phyloP scores from a whole-genome alignment of 2,888 invertebrate genomes.

The Antheraea assamensis region DNA sequence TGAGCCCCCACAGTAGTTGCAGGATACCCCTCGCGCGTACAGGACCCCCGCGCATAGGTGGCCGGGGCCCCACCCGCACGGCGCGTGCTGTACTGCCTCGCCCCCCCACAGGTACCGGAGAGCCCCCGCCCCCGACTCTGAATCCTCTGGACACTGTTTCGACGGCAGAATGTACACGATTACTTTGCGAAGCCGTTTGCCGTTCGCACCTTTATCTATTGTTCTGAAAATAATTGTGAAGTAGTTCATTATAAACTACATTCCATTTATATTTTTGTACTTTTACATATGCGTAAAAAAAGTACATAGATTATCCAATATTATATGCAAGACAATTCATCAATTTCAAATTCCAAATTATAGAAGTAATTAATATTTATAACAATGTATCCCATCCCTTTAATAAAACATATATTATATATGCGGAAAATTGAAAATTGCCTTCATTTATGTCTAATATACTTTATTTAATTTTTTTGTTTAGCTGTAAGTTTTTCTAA shows the following conservation, averaged over 20 bases:
- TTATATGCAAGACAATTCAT: no score
- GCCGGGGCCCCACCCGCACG: constrained; percentile 31
- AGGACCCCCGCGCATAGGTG: constrained; percentile 46
- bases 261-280: not conserved
- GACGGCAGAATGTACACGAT: constrained; percentile 34
- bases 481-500: no score
- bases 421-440: no score
- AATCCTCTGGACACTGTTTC: constrained; percentile 34
- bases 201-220: constrained; percentile 32
- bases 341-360: no score
- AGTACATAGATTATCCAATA: no score
- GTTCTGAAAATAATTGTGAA: constrained; percentile 33
- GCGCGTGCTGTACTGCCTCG: constrained; percentile 28
- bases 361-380: no score
- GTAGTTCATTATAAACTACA: not conserved
- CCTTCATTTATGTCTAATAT: no score
- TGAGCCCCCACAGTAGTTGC: constrained; percentile 63
- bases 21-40: constrained; percentile 41
- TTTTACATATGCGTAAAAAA: not conserved
- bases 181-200: constrained; percentile 41
- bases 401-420: no score
- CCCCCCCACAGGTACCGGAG: constrained; percentile 44
- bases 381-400: no score
- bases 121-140: constrained; percentile 38
- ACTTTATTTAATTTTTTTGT: no score